These are phyloP conservation scores for Sylvilagus floridanus DNA, from an alignment of 2,797 vertebrate species.

Conservation along the genomic window DNA sequence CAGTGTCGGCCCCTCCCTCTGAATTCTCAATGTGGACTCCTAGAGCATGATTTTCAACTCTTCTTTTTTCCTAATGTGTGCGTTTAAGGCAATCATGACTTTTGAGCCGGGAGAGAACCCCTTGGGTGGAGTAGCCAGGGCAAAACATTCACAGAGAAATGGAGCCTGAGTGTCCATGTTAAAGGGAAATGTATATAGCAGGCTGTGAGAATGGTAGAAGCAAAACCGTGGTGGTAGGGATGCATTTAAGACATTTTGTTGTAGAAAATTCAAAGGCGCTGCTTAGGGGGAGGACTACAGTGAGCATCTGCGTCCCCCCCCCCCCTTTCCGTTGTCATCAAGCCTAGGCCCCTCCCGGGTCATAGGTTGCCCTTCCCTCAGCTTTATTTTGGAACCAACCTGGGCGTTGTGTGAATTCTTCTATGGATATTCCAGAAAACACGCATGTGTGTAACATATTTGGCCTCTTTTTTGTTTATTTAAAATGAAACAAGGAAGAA, in stretches of 20 bases:
- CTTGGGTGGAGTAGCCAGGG: neutral
- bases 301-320: neutral
- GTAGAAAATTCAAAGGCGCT: neutral
- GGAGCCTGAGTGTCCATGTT: neutral
- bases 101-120: neutral
- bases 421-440: neutral
- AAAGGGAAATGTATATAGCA: neutral
- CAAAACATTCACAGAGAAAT: neutral
- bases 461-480: neutral
- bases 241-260: slow-evolving; percentile 4
- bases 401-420: neutral
- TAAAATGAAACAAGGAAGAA: neutral
- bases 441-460: neutral
- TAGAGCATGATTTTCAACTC: slow-evolving; percentile 21
- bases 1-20: too few species aligned
- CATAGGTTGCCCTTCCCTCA: neutral
- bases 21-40: neutral
- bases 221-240: neutral
- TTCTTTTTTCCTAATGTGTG: neutral
- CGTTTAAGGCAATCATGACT: neutral
- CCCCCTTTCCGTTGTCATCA: neutral
- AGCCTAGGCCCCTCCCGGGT: neutral
- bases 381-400: slow-evolving; percentile 35
- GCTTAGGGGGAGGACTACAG: neutral
- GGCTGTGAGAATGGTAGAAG: neutral